phyloP scores from a whole-genome alignment of 2,888 invertebrate genomes.

The Amblyjoppa proteus region DNA sequence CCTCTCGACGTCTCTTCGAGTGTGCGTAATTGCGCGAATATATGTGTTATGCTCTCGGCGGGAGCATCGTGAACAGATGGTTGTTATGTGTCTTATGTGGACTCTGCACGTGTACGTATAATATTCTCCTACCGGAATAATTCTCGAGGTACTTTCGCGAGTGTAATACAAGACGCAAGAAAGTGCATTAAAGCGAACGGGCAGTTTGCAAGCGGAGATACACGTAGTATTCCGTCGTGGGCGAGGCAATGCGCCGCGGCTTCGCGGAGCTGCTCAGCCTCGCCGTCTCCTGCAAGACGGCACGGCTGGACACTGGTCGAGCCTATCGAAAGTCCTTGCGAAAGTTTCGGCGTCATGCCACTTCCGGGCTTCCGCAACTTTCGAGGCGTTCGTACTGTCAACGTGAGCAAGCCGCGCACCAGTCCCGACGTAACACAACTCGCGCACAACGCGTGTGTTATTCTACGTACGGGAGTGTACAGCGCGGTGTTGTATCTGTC shows the following conservation, averaged over 20 bases:
- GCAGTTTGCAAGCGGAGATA: constrained; percentile 49
- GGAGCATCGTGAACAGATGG: constrained; percentile 1
- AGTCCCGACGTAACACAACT: constrained; percentile 71
- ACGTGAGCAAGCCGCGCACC: constrained; percentile 41
- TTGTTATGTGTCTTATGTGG: not conserved
- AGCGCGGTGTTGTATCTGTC: constrained; percentile 14
- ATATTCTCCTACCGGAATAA: constrained; percentile 48
- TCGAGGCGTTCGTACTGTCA: constrained; percentile 70
- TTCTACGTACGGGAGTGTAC: not conserved
- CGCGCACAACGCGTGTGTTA: constrained; percentile 37
- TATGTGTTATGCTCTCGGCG: not conserved
- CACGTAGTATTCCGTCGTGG: constrained; percentile 55
- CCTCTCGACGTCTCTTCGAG: not conserved
- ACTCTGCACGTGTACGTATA: not conserved
- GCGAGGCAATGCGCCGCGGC: constrained; percentile 28
- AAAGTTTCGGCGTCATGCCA: constrained; percentile 74
- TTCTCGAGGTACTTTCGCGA: constrained; percentile 57
- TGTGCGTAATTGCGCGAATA: constrained; percentile 22
- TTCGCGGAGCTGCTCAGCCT: constrained; percentile 39
- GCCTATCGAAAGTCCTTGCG: constrained; percentile 72
- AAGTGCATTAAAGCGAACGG: constrained; percentile 47
- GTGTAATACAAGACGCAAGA: constrained; percentile 55
- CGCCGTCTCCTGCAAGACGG: constrained; percentile 33
- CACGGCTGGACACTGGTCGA: constrained; percentile 47
- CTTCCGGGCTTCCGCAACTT: constrained; percentile 77